Percentiles rank a stretch among this genome's conserved stretches.
These are phyloP conservation scores for Ectemnius lituratus DNA, from an alignment of 2,888 invertebrate species.

Conservation along the genomic window DNA sequence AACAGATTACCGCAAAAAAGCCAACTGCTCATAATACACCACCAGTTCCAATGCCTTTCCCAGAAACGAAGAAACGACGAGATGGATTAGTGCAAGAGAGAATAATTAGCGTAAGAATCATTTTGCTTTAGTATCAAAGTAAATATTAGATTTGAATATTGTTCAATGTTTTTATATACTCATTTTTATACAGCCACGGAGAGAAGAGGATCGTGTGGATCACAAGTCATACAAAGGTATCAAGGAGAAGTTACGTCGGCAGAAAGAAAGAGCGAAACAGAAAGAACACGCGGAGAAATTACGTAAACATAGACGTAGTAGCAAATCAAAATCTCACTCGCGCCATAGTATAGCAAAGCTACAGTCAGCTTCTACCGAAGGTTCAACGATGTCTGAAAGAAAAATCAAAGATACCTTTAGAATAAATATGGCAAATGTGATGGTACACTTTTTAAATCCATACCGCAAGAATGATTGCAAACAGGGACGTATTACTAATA, in stretches of 20 bases:
- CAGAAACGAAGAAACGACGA: constrained; percentile 77
- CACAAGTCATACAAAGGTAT: constrained; percentile 88
- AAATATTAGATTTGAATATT: background rate
- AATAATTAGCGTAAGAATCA: constrained; percentile 82
- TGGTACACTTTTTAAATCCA: constrained; percentile 92
- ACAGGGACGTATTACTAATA: constrained; percentile 90
- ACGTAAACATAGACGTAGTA: constrained; percentile 76
- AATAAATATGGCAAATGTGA: constrained; percentile 87
- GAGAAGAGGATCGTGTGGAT: constrained; percentile 88
- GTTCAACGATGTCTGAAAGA: constrained; percentile 80
- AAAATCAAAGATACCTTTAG: constrained; percentile 93
- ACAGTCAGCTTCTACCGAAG: constrained; percentile 78
- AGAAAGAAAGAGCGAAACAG: constrained; percentile 81
- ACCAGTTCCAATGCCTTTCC: constrained; percentile 27
- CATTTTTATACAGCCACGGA: constrained; percentile 83
- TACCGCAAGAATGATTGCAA: constrained; percentile 92
- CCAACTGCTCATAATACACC: constrained; percentile 43
- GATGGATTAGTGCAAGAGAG: constrained; percentile 82
- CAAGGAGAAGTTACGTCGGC: constrained; percentile 86
- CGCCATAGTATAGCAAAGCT: constrained; percentile 68
- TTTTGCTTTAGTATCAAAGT: background rate
- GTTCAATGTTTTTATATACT: background rate
- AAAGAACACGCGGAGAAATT: constrained; percentile 78
- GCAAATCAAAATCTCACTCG: constrained; percentile 71
- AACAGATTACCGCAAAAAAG: constrained; percentile 61